Conservation (phyloP, 2,888 invertebrate genomes). For the Megaustenia siamemsis region DNA sequence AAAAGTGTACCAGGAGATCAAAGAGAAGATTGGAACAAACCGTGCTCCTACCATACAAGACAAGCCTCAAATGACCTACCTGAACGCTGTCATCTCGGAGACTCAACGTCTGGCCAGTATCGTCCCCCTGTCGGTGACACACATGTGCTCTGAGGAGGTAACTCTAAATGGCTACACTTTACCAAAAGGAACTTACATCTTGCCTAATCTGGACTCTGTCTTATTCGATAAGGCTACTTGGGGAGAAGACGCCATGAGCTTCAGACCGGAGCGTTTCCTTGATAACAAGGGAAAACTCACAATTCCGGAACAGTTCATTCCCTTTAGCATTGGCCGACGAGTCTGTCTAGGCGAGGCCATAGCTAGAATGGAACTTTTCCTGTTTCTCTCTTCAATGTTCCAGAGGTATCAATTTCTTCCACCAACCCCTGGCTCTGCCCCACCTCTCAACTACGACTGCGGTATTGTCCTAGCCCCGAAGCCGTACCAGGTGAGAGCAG, state of each 20-base stretch:
- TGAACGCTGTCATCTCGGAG: constrained; percentile 73
- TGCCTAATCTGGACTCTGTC: constrained; percentile 62
- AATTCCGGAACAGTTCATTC: no score
- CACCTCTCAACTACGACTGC: neutral
- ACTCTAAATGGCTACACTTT: constrained; percentile 66
- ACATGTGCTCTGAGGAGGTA: constrained; percentile 61
- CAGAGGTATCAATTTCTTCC: constrained; percentile 21
- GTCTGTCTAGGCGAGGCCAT: constrained; percentile 33
- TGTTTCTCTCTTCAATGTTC: constrained; percentile 37
- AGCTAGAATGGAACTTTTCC: constrained; percentile 27
- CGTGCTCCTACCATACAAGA: constrained; percentile 61
- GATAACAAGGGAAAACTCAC: constrained; percentile 42
- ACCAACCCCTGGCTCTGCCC: no score
- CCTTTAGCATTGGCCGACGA: constrained; percentile 15
- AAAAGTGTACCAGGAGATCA: no score
- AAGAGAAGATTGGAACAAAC: no score
- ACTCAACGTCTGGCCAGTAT: constrained; percentile 64
- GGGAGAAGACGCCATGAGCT: no score
- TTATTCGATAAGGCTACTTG: no score
- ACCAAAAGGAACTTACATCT: constrained; percentile 61
- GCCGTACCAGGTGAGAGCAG: neutral
- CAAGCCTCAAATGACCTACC: no score
- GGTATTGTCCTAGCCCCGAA: neutral
- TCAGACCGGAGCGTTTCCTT: no score
- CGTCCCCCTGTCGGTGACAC: constrained; percentile 61